Conservation (phyloP, 2,113 vertebrate genomes). For the Sialia sialis region DNA sequence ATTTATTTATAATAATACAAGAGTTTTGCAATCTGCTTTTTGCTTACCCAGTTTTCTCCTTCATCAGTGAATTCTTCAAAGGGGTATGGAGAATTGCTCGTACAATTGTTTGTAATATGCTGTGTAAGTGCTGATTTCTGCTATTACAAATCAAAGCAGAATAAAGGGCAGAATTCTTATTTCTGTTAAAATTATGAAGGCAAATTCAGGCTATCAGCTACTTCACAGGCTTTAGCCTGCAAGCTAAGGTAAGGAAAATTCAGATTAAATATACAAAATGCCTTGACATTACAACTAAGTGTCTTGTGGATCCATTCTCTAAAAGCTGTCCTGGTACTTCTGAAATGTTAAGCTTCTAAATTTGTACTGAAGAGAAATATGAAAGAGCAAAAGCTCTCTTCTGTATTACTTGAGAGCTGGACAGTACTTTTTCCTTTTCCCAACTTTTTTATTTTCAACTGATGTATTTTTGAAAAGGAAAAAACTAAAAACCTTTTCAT, state of each 20-base stretch:
- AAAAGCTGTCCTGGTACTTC: neutral
- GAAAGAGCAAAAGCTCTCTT: neutral
- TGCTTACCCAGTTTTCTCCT: neutral
- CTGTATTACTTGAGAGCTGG: neutral
- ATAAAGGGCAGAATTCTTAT: neutral
- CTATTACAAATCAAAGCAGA: neutral
- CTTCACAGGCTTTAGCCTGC: neutral
- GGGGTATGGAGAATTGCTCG: neutral
- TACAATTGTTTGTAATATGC: neutral
- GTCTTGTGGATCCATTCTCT: neutral
- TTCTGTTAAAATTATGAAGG: neutral
- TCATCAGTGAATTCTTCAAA: neutral
- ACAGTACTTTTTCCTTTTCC: neutral
- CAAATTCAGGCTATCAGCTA: neutral
- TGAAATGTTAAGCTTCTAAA: neutral
- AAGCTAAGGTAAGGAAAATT: neutral
- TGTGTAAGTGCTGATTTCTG: neutral
- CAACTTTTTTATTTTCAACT: neutral
- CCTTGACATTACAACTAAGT: neutral
- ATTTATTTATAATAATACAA: neutral
- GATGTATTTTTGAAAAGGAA: neutral
- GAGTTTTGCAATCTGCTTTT: neutral
- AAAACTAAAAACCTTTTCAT: accelerated
- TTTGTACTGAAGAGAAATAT: neutral
- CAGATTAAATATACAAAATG: neutral